These are phyloP conservation scores for Dromaius novaehollandiae DNA, from an alignment of 2,113 vertebrate genomes.

Conservation along the genomic window DNA sequence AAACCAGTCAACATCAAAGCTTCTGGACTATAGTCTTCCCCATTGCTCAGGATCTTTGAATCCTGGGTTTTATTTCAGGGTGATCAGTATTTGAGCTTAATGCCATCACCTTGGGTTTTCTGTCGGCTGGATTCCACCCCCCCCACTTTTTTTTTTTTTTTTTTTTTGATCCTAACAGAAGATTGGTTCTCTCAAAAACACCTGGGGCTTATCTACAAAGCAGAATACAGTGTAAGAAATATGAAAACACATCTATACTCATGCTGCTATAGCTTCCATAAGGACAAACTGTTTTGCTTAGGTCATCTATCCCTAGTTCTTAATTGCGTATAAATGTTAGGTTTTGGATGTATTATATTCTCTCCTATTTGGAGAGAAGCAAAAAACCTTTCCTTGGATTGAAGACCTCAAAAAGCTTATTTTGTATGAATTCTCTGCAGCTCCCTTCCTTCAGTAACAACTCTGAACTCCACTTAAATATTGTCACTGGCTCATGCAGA, in stretches of 20 bases:
- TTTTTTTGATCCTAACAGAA: not conserved
- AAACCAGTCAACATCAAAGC: not conserved
- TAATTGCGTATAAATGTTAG: not conserved
- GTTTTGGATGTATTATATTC: not conserved
- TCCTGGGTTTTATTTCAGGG: not conserved
- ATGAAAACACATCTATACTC: not conserved
- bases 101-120: not conserved
- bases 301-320: not conserved
- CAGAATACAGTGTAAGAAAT: not conserved
- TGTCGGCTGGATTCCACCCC: not conserved
- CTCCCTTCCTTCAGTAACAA: not conserved
- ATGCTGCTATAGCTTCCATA: not conserved
- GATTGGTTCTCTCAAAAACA: not conserved
- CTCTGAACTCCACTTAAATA: conserved; percentile 16
- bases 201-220: not conserved
- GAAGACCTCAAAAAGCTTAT: not conserved
- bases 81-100: not conserved
- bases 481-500: not conserved
- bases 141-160: not conserved
- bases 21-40: not conserved
- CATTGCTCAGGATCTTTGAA: not conserved
- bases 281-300: not conserved
- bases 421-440: not conserved
- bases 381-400: not conserved
- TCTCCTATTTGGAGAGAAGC: not conserved